Evolutionary conservation across 1,140 invertebrate species (phyloP).

Genomic region (Drosophila baimaii): DNA sequence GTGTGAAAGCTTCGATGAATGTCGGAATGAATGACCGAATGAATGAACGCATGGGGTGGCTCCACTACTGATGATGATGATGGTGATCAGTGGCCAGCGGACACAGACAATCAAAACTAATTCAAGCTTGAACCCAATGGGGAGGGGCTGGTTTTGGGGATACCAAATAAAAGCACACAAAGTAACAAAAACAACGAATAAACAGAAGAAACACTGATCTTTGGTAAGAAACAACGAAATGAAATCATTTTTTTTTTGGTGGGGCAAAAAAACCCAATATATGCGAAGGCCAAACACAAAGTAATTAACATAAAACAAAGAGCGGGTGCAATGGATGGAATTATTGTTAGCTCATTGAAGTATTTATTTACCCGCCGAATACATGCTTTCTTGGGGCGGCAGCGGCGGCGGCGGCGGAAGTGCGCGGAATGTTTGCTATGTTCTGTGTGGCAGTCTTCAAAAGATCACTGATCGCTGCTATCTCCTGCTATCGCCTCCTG

Average conservation of each 20-base stretch:
- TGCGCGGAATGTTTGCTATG: conserved; percentile 8
- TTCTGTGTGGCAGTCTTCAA: conserved; percentile 8
- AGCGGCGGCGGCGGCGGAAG: conserved; percentile 15
- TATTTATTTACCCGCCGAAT: conserved; percentile 77
- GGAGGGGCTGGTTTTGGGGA: neutral
- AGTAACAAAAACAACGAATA: no score
- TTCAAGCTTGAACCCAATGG: conserved; percentile 33
- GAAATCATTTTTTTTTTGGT: conserved; percentile 8
- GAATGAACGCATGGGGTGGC: conserved; percentile 7
- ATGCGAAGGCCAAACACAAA: neutral
- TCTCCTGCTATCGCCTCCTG: conserved; percentile 17
- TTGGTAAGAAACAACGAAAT: conserved; percentile 20
- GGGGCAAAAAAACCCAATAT: no score
- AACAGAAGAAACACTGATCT: neutral
- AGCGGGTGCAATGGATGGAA: conserved; percentile 26
- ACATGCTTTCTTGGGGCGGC: conserved; percentile 52
- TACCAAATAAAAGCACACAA: neutral
- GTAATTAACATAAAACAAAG: conserved; percentile 8
- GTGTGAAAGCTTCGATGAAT: conserved; percentile 27
- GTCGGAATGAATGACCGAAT: conserved; percentile 1
- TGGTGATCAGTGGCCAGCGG: conserved; percentile 66
- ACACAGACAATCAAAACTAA: conserved; percentile 28
- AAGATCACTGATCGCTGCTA: conserved; percentile 12
- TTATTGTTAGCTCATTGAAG: conserved; percentile 26
- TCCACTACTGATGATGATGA: neutral